Evolutionary conservation across 2,888 invertebrate genomes (phyloP), one percentile per base, ranked within the genome.

Genomic region (Ophonus ardosiacus): DNA sequence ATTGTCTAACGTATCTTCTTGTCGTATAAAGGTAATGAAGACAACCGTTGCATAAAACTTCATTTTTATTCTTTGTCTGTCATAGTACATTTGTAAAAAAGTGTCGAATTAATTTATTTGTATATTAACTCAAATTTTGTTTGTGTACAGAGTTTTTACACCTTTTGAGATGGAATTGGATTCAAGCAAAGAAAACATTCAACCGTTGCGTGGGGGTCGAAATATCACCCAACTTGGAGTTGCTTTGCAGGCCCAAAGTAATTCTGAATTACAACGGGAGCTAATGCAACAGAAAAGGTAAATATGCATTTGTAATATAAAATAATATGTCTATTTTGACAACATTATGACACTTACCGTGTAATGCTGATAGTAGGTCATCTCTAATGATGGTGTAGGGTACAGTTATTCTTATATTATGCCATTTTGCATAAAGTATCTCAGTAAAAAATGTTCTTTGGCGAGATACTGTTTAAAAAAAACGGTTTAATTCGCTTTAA

Each of bases 171-270:
- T 95, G 95, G 95, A 95, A 92, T 95, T 95, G 91, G 95, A 95
- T 92, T 92, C 93, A 89, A 95, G 96, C 88, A 98, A 98, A 92
- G 98, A 98, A 92, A 98, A 98, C 92, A 98, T 99, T 89, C 98
- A 97, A 90, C 99, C 99, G 78, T 92, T 98, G 87, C 94, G 96
- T 88, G 95, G 96, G 88, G 98, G 98, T 61, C 94, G 98, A 88
- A 96, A 97, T 91, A 94, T 95, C 85, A 92, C 94, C 83, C 95
- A 96, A 89, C 92, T 98, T 87, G 96, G 95, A 87, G 95, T 96
- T 86, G 97, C 97, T 15, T 92, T 98, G 87, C 94, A 95, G 91
- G 95, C 96, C 84, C 95, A 96, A 90, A 94, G 94, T 86, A 94
- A 95, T 91, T 92, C 93, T 80, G 95, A 95, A 90, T 93, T 93